Percentiles rank a stretch among this genome's conserved stretches.
phyloP scores from a whole-genome alignment of 2,888 invertebrate genomes.

The Parnassius apollo region DNA sequence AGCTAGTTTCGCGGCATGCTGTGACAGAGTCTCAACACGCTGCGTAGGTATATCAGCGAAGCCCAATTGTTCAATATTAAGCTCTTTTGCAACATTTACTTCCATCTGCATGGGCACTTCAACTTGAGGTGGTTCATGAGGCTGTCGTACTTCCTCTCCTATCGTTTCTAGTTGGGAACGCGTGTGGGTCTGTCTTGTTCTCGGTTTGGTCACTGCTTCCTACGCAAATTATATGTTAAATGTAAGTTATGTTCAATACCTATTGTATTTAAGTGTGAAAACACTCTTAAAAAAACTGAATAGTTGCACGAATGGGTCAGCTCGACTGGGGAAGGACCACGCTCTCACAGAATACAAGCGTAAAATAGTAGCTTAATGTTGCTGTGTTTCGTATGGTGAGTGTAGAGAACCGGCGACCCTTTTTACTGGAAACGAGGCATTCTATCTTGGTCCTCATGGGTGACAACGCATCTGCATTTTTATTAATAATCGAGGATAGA shows the following conservation, averaged over 20 bases:
- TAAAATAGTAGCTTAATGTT: no score
- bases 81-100: background rate
- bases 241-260: background rate
- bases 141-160: slow-evolving; percentile 17
- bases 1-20: slow-evolving; percentile 39
- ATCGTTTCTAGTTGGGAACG: slow-evolving; percentile 24
- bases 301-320: no score
- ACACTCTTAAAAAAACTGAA: no score
- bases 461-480: no score
- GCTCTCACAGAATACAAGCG: no score
- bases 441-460: no score
- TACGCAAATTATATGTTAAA: slow-evolving; percentile 15
- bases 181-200: background rate
- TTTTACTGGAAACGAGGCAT: no score
- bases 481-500: no score
- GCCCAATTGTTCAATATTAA: slow-evolving; percentile 37
- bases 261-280: no score
- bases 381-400: no score
- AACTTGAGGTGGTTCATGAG: background rate
- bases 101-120: slow-evolving; percentile 5
- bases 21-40: slow-evolving; percentile 44
- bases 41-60: slow-evolving; percentile 56
- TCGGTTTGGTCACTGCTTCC: slow-evolving; percentile 20
- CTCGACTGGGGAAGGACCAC: no score
- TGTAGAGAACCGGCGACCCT: no score